These are phyloP conservation scores for Cancer borealis DNA, from an alignment of 2,888 invertebrate species.

Conservation along the genomic window DNA sequence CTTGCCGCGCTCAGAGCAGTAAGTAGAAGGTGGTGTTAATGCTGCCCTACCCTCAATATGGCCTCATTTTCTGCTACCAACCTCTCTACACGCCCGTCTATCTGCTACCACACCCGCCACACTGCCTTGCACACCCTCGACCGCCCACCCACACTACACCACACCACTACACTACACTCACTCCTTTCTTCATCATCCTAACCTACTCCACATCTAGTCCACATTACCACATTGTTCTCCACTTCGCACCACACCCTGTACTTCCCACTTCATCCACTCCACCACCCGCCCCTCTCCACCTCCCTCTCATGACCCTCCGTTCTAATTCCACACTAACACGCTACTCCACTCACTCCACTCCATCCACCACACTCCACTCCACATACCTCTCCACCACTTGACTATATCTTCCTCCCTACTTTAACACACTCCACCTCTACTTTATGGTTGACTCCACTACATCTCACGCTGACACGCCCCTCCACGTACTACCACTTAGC, in stretches of 20 bases:
- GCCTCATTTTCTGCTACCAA: conserved; percentile 22
- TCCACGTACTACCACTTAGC: background rate
- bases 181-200: background rate
- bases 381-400: background rate
- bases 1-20: conserved; percentile 97
- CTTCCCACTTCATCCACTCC: background rate
- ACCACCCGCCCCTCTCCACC: background rate
- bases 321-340: background rate
- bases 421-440: background rate
- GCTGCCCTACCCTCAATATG: conserved; percentile 53
- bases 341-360: background rate
- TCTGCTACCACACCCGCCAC: conserved; percentile 26
- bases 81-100: conserved; percentile 41
- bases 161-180: background rate
- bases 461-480: background rate
- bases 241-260: background rate
- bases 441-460: background rate
- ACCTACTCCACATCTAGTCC: background rate
- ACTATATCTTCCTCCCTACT: background rate
- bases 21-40: conserved; percentile 80
- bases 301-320: background rate
- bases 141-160: background rate
- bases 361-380: background rate
- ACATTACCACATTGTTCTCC: background rate
- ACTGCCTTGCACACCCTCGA: background rate